Evolutionary conservation across 2,888 invertebrate species (phyloP), one percentile per base, ranked within the genome.

Genomic region (Epinotia nisella): DNA sequence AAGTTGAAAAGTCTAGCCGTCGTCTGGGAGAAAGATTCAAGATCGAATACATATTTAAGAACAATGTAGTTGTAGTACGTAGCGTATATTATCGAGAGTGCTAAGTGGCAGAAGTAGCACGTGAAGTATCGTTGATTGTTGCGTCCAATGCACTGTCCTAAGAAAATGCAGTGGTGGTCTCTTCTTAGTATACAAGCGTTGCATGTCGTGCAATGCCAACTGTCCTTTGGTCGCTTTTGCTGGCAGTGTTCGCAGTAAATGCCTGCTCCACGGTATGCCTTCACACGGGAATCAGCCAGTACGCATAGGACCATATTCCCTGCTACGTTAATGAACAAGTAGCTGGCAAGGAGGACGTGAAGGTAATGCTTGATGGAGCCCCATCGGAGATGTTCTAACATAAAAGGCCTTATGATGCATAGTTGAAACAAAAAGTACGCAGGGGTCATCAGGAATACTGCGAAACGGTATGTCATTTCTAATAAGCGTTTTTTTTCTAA

Each of bases 151-250:
- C 98, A 98, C 78, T 96, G 96, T 1, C 96, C 96, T 0, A 97
- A 96, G 86, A 98, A 98, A 75, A 96, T 94, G 83, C 98, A 97
- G 83, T 97, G 97, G 86, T 97, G 97, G 82, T 98, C 98, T 75
- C 98, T 93, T 81, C 96, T 96, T 3, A 96, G 82, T 67, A 98
- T 96, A 84, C 99, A 99, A 0, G 94, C 92, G 64, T 96, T 94
- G 87, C 99, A 99, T 0, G 91, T 94, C 49, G 92, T 93, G 82
- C 99, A 99, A 84, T 99, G 99, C 95, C 97, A 98, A 1, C 97
- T 95, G 53, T 97, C 94, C 1, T 96, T 96, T 0, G 97, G 97
- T 3, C 95, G 94, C 3, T 95, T 71, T 17, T 94, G 89, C 80
- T 96, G 96, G 86, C 99, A 99, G 0, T 90, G 83, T 0, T 95